Evolutionary conservation across 1,140 invertebrate genomes (phyloP).

Genomic region (Holotrichia oblita): DNA sequence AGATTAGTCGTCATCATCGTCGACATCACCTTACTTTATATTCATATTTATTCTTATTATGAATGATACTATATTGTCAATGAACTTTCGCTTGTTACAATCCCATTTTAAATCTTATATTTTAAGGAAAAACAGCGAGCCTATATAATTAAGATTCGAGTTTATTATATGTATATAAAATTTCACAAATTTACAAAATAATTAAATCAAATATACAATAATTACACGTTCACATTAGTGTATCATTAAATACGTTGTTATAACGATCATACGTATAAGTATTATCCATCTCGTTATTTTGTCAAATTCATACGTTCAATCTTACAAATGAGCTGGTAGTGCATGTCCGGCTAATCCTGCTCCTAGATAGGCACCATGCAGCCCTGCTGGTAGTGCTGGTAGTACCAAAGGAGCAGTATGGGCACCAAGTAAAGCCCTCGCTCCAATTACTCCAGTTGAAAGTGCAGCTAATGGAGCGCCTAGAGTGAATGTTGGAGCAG

Average conservation of each 20-base stretch:
- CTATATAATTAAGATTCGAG: background rate
- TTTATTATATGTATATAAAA: conserved; percentile 19
- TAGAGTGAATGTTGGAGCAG: conserved; percentile 27
- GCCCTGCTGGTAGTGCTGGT: background rate
- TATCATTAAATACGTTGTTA: background rate
- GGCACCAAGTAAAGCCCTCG: background rate
- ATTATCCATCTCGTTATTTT: background rate
- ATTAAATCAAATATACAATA: conserved; percentile 22
- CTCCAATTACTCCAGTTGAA: background rate
- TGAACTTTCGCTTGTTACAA: no score
- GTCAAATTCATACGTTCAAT: conserved; percentile 15
- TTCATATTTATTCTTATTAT: no score
- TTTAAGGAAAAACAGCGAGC: no score
- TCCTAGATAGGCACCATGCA: background rate
- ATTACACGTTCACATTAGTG: background rate
- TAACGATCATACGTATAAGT: background rate
- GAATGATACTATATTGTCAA: no score
- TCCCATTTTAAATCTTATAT: no score
- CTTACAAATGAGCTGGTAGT: background rate
- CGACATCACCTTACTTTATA: no score
- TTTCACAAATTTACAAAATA: conserved; percentile 22
- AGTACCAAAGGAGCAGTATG: background rate
- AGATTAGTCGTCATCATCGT: no score
- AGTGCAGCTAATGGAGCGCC: background rate
- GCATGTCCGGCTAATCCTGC: conserved; percentile 19